These are phyloP conservation scores for Coenobita brevimanus DNA, from an alignment of 1,140 invertebrate genomes.

Conservation along the genomic window DNA sequence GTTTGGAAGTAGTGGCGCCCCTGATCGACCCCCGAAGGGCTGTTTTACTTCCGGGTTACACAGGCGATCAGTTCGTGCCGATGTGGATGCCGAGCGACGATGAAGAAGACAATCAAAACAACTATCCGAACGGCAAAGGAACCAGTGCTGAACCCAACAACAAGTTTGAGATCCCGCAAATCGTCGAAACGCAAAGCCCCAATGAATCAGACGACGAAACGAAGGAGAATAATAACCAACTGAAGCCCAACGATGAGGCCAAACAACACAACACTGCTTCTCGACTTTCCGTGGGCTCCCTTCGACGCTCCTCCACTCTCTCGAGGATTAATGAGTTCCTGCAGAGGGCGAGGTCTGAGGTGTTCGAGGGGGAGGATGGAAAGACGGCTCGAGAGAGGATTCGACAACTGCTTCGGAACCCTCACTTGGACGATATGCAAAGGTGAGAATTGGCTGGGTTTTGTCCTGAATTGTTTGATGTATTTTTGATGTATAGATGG, in stretches of 20 bases:
- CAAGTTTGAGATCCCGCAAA: not conserved
- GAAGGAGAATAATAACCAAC: not conserved
- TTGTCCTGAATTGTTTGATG: too few species aligned
- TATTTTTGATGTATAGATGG: too few species aligned
- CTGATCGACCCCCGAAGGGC: conserved; percentile 51
- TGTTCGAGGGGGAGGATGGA: conserved; percentile 47
- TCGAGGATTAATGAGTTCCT: conserved; percentile 51
- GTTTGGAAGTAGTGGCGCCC: conserved; percentile 20
- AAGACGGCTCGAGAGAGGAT: conserved; percentile 21
- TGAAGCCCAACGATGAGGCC: not conserved
- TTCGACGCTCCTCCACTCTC: conserved; percentile 40
- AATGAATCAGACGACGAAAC: not conserved
- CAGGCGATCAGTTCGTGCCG: conserved; percentile 2
- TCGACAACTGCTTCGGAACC: conserved; percentile 42
- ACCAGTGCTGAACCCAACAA: too few species aligned
- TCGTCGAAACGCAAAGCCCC: not conserved
- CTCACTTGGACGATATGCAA: conserved; percentile 36
- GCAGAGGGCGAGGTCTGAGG: conserved; percentile 45
- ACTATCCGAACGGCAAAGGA: too few species aligned
- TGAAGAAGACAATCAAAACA: conserved; percentile 22
- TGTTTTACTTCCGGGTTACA: conserved; percentile 47
- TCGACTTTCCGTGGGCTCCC: conserved; percentile 9
- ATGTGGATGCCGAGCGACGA: conserved; percentile 40
- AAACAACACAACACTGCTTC: not conserved
- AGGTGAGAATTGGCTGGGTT: too few species aligned